Conservation (phyloP, 1,140 invertebrate species). For the Nilaparvata lugens region DNA sequence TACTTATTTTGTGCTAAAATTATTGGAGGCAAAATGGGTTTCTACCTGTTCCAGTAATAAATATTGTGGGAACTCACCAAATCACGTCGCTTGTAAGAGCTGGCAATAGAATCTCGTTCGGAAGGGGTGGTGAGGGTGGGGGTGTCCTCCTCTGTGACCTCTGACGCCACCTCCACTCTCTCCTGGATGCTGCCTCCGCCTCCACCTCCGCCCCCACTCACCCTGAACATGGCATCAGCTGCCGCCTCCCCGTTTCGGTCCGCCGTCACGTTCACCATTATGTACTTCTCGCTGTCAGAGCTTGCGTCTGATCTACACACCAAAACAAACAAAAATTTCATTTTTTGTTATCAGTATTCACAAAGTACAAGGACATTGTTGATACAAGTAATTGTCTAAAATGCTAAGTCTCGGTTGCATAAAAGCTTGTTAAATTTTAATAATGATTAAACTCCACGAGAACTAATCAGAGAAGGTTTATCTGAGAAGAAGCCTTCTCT, state of each 20-base stretch:
- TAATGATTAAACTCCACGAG: too few relatives aligned
- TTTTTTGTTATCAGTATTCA: too few relatives aligned
- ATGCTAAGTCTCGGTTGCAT: too few relatives aligned
- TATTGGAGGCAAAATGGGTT: too few relatives aligned
- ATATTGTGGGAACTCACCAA: slow-evolving; percentile 46
- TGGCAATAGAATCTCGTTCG: slow-evolving; percentile 72
- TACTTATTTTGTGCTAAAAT: too few relatives aligned
- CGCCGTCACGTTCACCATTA: slow-evolving; percentile 48
- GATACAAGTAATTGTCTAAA: too few relatives aligned
- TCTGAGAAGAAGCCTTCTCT: too few relatives aligned
- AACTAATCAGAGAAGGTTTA: too few relatives aligned
- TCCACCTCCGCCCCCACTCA: background rate
- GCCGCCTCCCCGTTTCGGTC: slow-evolving; percentile 52
- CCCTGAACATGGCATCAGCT: slow-evolving; percentile 49
- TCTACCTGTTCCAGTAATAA: too few relatives aligned
- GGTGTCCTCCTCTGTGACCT: slow-evolving; percentile 67
- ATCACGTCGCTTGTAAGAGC: slow-evolving; percentile 67
- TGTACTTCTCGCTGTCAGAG: slow-evolving; percentile 69
- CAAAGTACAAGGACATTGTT: too few relatives aligned
- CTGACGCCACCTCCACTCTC: slow-evolving; percentile 67
- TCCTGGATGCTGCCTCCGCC: slow-evolving; percentile 50
- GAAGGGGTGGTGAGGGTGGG: slow-evolving; percentile 58
- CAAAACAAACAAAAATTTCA: too few relatives aligned
- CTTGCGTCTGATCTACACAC: slow-evolving; percentile 51
- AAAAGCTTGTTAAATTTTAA: too few relatives aligned